phyloP scores from a whole-genome alignment of 1,140 invertebrate species.

The Hyles vespertilio region DNA sequence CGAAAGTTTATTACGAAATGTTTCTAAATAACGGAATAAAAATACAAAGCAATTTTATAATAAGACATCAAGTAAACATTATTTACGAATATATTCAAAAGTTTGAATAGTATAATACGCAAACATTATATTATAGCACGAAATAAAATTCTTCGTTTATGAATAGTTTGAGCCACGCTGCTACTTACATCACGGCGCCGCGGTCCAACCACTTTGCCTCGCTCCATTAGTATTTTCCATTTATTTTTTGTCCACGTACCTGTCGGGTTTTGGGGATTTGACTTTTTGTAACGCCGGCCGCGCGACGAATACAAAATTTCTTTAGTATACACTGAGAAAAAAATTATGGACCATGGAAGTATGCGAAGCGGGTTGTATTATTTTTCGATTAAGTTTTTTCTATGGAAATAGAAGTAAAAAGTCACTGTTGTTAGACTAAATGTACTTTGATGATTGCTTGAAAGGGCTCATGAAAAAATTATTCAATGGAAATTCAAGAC shows the following conservation, averaged over 20 bases:
- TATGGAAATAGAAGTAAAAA: conserved; percentile 8
- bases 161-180: conserved; percentile 5
- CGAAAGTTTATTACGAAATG: no score
- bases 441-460: conserved; percentile 1
- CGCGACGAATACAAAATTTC: conserved; percentile 72
- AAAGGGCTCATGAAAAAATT: no score
- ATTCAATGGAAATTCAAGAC: no score
- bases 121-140: no score
- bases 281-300: conserved; percentile 56
- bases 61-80: no score
- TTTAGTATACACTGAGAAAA: conserved; percentile 64
- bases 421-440: background rate
- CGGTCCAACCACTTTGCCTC: conserved; percentile 57
- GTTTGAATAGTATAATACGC: no score
- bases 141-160: no score
- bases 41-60: no score
- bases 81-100: no score
- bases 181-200: conserved; percentile 44
- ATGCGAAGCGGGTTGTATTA: conserved; percentile 51
- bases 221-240: conserved; percentile 75
- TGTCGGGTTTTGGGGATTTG: conserved; percentile 66
- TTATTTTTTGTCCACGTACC: conserved; percentile 75
- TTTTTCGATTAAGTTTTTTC: conserved; percentile 55
- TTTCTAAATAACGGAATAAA: no score
- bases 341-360: conserved; percentile 59